These are phyloP conservation scores for Poeciliopsis gracilis DNA, from an alignment of 2,797 vertebrate genomes.

Conservation along the genomic window DNA sequence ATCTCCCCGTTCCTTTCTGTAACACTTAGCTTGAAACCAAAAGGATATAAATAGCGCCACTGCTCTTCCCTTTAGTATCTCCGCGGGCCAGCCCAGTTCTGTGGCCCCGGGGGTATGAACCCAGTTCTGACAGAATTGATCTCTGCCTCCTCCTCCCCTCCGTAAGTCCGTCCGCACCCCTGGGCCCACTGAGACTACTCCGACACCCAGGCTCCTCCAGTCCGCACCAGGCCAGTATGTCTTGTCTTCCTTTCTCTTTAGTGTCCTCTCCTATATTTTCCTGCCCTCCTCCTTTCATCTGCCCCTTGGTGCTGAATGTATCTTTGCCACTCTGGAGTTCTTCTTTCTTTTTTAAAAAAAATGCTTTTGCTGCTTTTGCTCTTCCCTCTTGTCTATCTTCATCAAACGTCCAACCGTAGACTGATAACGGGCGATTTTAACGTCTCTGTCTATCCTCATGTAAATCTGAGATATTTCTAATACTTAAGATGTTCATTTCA, in stretches of 20 bases:
- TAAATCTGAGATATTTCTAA: background rate
- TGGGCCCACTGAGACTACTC: conserved; percentile 53
- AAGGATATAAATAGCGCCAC: conserved; percentile 69
- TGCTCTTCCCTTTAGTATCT: conserved; percentile 43
- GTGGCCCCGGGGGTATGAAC: conserved; percentile 74
- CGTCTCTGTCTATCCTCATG: background rate
- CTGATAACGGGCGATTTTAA: background rate
- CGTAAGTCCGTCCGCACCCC: conserved; percentile 59
- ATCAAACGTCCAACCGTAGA: background rate
- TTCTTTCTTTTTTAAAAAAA: conserved; percentile 10
- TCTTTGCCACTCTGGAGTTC: conserved; percentile 33
- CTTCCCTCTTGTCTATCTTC: background rate
- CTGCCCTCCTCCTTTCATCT: conserved; percentile 40
- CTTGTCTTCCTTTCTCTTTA: conserved; percentile 47
- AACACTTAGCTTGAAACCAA: conserved; percentile 61
- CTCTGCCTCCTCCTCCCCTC: conserved; percentile 55
- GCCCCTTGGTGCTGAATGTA: conserved; percentile 30
- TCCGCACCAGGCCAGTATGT: conserved; percentile 50
- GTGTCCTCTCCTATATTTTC: conserved; percentile 48
- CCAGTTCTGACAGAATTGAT: conserved; percentile 80
- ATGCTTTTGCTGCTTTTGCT: conserved; percentile 9
- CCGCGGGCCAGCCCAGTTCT: conserved; percentile 71
- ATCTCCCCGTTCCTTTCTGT: conserved; percentile 35
- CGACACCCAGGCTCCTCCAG: conserved; percentile 51
- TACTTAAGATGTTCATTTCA: background rate